These are phyloP conservation scores for Pseudomyrmex pallidus DNA, from an alignment of 1,140 invertebrate genomes.

Conservation along the genomic window DNA sequence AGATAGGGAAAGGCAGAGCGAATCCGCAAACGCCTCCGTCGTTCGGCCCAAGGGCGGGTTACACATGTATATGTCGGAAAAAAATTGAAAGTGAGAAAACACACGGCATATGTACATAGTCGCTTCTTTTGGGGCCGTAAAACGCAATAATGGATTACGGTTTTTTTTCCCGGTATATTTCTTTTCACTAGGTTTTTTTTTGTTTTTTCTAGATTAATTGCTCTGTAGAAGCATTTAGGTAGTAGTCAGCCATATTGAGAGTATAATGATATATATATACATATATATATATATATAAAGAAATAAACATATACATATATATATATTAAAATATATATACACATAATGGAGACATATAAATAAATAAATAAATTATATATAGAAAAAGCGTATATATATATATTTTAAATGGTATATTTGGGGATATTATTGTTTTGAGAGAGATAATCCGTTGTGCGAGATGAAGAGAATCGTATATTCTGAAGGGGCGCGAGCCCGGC, in stretches of 20 bases:
- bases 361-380: constrained; percentile 46
- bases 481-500: constrained; percentile 58
- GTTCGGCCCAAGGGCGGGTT: constrained; percentile 26
- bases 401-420: constrained; percentile 82
- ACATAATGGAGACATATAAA: constrained; percentile 72
- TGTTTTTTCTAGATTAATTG: constrained; percentile 60
- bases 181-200: constrained; percentile 59
- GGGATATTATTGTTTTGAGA: constrained; percentile 74
- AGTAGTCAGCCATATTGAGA: constrained; percentile 82
- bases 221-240: constrained; percentile 81
- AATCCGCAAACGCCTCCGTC: constrained; percentile 31
- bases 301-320: constrained; percentile 50
- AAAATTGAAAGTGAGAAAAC: constrained; percentile 64
- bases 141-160: constrained; percentile 65
- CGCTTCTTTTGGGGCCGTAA: constrained; percentile 70
- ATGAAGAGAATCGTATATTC: constrained; percentile 72
- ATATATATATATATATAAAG: constrained; percentile 72
- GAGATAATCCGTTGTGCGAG: constrained; percentile 64
- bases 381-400: constrained; percentile 67
- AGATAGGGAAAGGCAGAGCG: constrained; percentile 48
- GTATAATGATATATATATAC: constrained; percentile 80
- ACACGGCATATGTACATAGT: constrained; percentile 74
- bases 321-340: constrained; percentile 73
- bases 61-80: constrained; percentile 5
- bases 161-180: constrained; percentile 56